Base-by-base conservation (phyloP, 2,113 vertebrate species). In the Turnix velox region DNA sequence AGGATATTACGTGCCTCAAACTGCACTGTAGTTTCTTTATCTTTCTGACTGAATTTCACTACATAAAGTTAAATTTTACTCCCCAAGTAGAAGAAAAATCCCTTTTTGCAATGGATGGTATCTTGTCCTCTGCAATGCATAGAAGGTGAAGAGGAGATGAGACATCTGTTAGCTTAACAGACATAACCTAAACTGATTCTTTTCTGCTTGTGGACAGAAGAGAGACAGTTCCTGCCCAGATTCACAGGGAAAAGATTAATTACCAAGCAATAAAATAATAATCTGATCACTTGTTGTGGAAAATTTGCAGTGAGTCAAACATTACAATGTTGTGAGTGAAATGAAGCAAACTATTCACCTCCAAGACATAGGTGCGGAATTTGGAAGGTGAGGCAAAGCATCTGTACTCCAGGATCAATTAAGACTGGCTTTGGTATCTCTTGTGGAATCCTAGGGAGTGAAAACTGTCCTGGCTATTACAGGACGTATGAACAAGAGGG, bases 121-220 rank as follows among this genome's bases (percentile, higher is more conserved):
- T 42, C 18, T 63, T 82, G 20, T 39, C 30, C 61, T 87, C 63
- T 72, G 66, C 18, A 63, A 35, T 6, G n/a, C 61, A 52, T 79
- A 30, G 57, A 40, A 87, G 62, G n/a, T 27, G 35, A 43, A 84
- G 40, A 63, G 28, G 23, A 84, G 61, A 20, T 63, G 51, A 88
- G 52, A 84, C 63, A 73, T 90, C 77, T 92, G 77, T 51, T 73
- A 80, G 15, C 8, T 31, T 83, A 55, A 77, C 69, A 87, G 39
- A 10, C 37, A 37, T 27, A 52, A 15, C 40, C 78, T 78, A 39
- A 57, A 33, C 30, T 54, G 76, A 30, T 69, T 93, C 58, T n/a
- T 88, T 93, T 14, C 62, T 92, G 18, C n/a, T 39, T 73, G 18
- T 46, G 69, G 89, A 67, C 82, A 94, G 52, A 76, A 92, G 48